Evolutionary conservation across 2,888 invertebrate species (phyloP).

Genomic region (Tetranychus truncatus): DNA sequence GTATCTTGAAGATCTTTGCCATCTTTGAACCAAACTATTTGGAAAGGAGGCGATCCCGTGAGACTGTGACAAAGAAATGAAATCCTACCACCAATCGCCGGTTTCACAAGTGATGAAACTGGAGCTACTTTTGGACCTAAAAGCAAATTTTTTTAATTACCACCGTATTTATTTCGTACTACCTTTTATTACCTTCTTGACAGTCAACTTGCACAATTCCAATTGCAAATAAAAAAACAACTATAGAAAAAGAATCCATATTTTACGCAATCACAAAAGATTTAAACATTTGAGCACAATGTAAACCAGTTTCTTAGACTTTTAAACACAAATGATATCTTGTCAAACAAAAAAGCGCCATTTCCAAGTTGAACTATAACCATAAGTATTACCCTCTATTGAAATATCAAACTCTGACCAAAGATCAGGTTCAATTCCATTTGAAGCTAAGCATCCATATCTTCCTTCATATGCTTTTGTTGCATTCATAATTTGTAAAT

Average conservation of each 20-base stretch:
- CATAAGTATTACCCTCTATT: neutral
- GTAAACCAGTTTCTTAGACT: neutral
- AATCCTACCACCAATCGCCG: neutral
- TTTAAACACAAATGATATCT: neutral
- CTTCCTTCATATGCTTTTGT: neutral
- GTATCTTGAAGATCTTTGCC: neutral
- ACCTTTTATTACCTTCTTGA: neutral
- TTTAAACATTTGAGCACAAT: neutral
- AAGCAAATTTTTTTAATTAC: neutral
- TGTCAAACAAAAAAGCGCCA: neutral
- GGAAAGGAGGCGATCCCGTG: neutral
- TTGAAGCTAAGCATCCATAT: neutral
- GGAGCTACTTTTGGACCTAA: neutral
- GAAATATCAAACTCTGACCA: neutral
- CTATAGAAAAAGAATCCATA: neutral
- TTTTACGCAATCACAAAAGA: neutral
- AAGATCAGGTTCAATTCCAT: neutral
- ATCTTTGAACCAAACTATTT: neutral
- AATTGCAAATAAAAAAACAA: neutral
- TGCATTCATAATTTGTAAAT: neutral
- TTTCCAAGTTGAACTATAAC: neutral
- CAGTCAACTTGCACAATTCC: neutral
- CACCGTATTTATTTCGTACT: neutral
- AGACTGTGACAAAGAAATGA: neutral
- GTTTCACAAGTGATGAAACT: neutral